These are phyloP conservation scores for Sylvia atricapilla DNA, from an alignment of 2,113 vertebrate genomes.

Conservation along the genomic window DNA sequence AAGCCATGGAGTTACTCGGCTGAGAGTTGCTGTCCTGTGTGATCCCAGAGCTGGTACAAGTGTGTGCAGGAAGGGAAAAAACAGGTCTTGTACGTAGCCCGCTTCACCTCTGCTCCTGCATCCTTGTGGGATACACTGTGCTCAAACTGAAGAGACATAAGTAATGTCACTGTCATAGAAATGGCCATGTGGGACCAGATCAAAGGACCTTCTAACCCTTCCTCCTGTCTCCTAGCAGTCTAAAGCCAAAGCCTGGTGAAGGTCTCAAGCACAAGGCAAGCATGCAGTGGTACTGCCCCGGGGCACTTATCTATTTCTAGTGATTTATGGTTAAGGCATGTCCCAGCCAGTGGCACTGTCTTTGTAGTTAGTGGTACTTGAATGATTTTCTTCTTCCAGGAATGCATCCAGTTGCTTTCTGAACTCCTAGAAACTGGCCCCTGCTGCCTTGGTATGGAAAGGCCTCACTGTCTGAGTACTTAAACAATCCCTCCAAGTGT, in stretches of 20 bases:
- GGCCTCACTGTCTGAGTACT: background rate
- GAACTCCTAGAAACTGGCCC: background rate
- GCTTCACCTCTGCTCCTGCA: background rate
- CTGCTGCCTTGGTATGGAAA: background rate
- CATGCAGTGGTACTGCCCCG: background rate
- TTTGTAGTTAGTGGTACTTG: conserved; percentile 37
- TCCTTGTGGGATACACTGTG: background rate
- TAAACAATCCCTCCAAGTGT: conserved; percentile 46
- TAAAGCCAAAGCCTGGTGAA: background rate
- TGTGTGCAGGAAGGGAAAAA: no score
- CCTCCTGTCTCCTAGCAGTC: background rate
- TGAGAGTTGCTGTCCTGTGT: background rate
- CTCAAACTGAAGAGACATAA: background rate
- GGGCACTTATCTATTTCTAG: background rate
- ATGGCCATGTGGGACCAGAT: background rate
- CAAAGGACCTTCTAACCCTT: background rate
- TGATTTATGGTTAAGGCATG: conserved; percentile 2
- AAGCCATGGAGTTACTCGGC: background rate
- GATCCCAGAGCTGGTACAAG: fast-evolving
- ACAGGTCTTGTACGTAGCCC: fast-evolving
- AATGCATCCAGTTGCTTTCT: background rate
- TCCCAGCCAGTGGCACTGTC: background rate
- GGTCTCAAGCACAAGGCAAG: background rate
- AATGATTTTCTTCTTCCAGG: conserved; percentile 35
- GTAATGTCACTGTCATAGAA: background rate